A percentile compares a stretch with the other conserved stretches of the same genome.
These are phyloP conservation scores for Hydropsyche tenuis DNA, from an alignment of 1,140 invertebrate genomes.

Conservation along the genomic window DNA sequence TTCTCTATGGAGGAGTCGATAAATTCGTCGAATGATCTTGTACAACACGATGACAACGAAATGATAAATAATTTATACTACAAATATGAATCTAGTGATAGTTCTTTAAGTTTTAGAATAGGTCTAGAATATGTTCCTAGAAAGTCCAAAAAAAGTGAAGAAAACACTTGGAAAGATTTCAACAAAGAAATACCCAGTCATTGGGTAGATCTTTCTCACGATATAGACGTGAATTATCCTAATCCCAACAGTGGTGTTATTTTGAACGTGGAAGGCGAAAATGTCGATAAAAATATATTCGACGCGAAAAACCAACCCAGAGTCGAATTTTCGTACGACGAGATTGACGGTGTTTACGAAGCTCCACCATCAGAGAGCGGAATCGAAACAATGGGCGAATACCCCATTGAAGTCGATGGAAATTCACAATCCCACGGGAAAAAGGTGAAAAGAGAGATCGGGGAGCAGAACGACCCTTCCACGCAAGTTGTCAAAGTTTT, in stretches of 20 bases:
- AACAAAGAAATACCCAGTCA: constrained; percentile 25
- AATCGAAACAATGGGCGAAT: not conserved
- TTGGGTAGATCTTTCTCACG: constrained; percentile 56
- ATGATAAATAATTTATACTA: not conserved
- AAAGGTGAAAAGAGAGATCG: constrained; percentile 2
- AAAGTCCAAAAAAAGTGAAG: constrained; percentile 8
- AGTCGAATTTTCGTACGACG: not conserved
- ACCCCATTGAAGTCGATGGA: not conserved
- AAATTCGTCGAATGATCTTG: constrained; percentile 57
- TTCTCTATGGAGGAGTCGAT: constrained; percentile 29
- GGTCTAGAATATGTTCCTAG: constrained; percentile 3
- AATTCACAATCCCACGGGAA: not conserved
- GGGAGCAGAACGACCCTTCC: not conserved
- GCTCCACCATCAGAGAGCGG: not conserved
- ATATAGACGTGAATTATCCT: constrained; percentile 58
- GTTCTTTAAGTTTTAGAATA: not conserved
- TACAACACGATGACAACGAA: constrained; percentile 42
- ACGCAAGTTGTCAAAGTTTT: constrained; percentile 36
- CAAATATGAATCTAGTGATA: constrained; percentile 17
- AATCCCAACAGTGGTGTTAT: constrained; percentile 34
- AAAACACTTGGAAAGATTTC: constrained; percentile 43
- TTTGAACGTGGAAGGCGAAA: constrained; percentile 41
- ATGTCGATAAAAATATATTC: constrained; percentile 46
- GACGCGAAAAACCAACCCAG: constrained; percentile 15
- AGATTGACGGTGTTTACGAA: constrained; percentile 34